phyloP scores from a whole-genome alignment of 2,888 invertebrate genomes.

The Callyntrura guangdongensis region DNA sequence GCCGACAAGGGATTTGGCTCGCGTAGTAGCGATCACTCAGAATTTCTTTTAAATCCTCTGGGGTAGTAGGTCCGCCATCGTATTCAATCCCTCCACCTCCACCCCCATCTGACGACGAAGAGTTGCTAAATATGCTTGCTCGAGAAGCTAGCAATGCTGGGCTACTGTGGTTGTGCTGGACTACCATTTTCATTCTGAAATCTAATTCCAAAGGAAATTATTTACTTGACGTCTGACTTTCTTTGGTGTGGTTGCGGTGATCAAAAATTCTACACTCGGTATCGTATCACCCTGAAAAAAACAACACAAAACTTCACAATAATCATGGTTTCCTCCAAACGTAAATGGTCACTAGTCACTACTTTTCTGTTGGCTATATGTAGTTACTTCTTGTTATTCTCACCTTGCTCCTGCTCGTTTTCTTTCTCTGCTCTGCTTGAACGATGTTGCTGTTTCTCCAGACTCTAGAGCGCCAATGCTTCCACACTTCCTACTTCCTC shows the following conservation, averaged over 20 bases:
- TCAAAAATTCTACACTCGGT: not conserved
- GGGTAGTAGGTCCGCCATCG: slow-evolving; percentile 58
- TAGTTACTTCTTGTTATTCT: too few relatives aligned
- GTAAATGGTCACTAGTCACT: not conserved
- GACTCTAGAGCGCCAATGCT: slow-evolving; percentile 25
- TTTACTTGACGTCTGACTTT: not conserved
- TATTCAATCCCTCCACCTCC: slow-evolving; percentile 19
- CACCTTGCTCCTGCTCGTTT: not conserved
- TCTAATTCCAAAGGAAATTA: not conserved
- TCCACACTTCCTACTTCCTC: slow-evolving; percentile 13
- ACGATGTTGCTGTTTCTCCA: slow-evolving; percentile 13
- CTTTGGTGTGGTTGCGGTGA: not conserved
- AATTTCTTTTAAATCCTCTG: slow-evolving; percentile 72
- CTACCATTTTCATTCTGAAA: slow-evolving; percentile 39
- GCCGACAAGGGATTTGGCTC: slow-evolving; percentile 62
- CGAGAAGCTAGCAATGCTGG: slow-evolving; percentile 36
- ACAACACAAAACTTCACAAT: not conserved
- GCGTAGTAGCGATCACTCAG: slow-evolving; percentile 67
- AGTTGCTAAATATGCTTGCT: slow-evolving; percentile 40
- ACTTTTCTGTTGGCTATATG: not conserved
- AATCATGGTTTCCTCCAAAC: not conserved
- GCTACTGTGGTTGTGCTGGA: slow-evolving; percentile 45
- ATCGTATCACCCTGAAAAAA: not conserved
- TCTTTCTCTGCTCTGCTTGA: slow-evolving; percentile 25
- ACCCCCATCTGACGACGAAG: slow-evolving; percentile 41